Evolutionary conservation across 2,797 vertebrate species (phyloP), one percentile per base, ranked within the genome.

Genomic region (Dicrostonyx torquatus): DNA sequence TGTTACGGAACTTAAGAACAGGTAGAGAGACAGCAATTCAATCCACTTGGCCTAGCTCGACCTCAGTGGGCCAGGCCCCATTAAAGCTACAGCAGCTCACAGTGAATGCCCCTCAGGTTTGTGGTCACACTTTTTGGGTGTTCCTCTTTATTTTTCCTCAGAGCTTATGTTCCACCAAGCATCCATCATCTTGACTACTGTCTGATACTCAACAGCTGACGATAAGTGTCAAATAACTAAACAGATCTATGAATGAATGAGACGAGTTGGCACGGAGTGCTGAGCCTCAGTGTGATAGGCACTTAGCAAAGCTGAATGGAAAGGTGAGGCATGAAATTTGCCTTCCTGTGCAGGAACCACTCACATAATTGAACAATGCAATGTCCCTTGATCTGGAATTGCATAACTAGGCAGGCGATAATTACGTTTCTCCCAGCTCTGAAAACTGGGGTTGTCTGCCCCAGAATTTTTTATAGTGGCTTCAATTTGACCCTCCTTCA

Each of bases 301-400:
- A 77, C 48, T 76, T 40, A 48, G 15, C 53, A 45, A 80, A 62
- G 37, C 55, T 87, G 43, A 53, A 55, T 60, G 20, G 64, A 85
- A 90, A 70, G 29, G 60, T 10, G 60, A 91, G 43, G 72, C 53
- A 53, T 40, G 64, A 45, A 50, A 83, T 79, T 77, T 90, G 73
- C 70, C 78, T 90, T 76, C 73, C 91, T 72, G 53, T 5, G 24
- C 26, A 75, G 83, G 55, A 76, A 53, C 73, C 83, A 75, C 48
- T 72, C 58, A 53, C 60, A 40, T 64, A 87, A 97, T 4, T 87
- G 91, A 91, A 88, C 87, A 95, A 76, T 40, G 83, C 58, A 78
- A 64, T 79, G 77, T 31, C 73, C 85, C 70, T 95, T 87, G 93
- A 90, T 95, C 93, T 95, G 75, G 50, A 94, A 91, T 62, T 91